Percentiles rank a stretch among this genome's conserved stretches.
Evolutionary conservation across 2,113 vertebrate species (phyloP).

Genomic region (Clarias gariepinus): DNA sequence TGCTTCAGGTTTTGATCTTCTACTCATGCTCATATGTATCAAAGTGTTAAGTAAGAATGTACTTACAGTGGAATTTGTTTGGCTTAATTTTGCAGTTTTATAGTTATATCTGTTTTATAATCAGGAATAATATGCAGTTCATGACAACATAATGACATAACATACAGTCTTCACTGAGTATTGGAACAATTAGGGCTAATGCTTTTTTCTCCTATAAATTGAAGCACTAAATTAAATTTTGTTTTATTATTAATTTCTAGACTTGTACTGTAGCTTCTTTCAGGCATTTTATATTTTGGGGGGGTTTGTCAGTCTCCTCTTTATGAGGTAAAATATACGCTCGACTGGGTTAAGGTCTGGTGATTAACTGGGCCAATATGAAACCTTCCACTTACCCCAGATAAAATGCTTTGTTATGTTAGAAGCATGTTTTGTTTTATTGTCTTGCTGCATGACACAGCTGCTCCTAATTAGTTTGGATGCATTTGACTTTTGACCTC

Average conservation of each 20-base stretch:
- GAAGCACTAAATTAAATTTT: not conserved
- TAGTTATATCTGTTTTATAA: not conserved
- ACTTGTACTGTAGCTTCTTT: not conserved
- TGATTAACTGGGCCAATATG: not conserved
- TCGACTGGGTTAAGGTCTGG: not conserved
- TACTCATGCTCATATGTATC: slow-evolving; percentile 20
- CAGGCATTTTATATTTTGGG: not conserved
- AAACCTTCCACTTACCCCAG: not conserved
- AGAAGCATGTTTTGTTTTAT: not conserved
- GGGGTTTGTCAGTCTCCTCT: not conserved
- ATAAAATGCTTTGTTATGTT: not conserved
- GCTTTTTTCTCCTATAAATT: not conserved
- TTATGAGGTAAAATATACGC: not conserved
- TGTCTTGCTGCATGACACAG: not conserved
- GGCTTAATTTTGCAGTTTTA: not conserved
- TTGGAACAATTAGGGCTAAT: not conserved
- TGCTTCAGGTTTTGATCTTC: slow-evolving; percentile 26
- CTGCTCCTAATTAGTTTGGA: not conserved
- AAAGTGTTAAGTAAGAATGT: slow-evolving; percentile 2
- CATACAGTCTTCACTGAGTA: not conserved
- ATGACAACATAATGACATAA: slow-evolving; percentile 4
- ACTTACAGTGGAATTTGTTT: not conserved
- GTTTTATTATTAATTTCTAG: not conserved
- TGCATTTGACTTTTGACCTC: not conserved
- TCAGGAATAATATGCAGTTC: slow-evolving; percentile 3